These are phyloP conservation scores for Musca vetustissima DNA, from an alignment of 1,140 invertebrate species.

Conservation along the genomic window DNA sequence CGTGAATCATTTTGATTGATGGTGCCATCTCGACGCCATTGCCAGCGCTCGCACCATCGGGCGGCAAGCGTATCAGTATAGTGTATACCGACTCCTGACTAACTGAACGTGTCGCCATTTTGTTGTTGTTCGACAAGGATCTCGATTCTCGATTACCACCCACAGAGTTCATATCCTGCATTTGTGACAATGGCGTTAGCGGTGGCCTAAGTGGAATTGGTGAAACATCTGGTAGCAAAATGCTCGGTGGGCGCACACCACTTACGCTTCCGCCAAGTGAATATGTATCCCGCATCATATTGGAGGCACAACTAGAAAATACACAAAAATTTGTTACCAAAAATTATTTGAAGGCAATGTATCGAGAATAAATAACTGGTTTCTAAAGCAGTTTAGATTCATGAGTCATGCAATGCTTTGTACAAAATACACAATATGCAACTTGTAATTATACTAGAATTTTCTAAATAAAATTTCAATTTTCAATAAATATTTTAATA, in stretches of 20 bases:
- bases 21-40: constrained; percentile 56
- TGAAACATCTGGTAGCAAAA: constrained; percentile 53
- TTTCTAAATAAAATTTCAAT: too few species aligned
- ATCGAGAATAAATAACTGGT: background rate
- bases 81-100: constrained; percentile 84
- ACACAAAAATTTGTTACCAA: background rate
- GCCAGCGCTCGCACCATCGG: constrained; percentile 58
- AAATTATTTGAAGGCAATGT: too few species aligned
- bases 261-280: constrained; percentile 55
- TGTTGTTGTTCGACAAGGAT: constrained; percentile 56
- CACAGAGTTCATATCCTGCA: constrained; percentile 48
- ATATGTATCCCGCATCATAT: constrained; percentile 74
- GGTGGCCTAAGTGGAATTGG: constrained; percentile 51
- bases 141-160: constrained; percentile 58
- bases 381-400: too few species aligned
- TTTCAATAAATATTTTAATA: too few species aligned
- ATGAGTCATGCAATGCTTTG: too few species aligned
- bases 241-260: constrained; percentile 50
- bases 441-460: too few species aligned
- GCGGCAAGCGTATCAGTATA: constrained; percentile 85
- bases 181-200: constrained; percentile 42
- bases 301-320: constrained; percentile 71
- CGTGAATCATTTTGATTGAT: constrained; percentile 86
- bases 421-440: too few species aligned
- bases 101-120: constrained; percentile 60